phyloP scores from a whole-genome alignment of 2,113 vertebrate genomes.

The Plotosus lineatus region DNA sequence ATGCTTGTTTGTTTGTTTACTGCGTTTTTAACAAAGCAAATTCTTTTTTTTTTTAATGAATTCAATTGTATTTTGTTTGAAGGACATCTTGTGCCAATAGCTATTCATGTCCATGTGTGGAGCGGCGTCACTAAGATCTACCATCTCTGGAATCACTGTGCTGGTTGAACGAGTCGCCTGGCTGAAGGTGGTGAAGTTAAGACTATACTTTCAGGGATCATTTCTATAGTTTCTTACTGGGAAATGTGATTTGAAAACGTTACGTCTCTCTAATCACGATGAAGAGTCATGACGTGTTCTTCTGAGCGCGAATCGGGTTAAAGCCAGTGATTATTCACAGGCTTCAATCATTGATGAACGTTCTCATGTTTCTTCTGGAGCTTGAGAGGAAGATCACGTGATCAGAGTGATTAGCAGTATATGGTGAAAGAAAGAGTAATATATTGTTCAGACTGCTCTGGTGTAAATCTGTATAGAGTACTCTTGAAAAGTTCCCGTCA shows the following conservation, averaged over 20 bases:
- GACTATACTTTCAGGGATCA: conserved; percentile 76
- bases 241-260: conserved; percentile 65
- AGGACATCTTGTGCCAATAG: no score
- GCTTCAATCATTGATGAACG: neutral
- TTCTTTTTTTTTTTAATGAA: neutral
- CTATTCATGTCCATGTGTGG: neutral
- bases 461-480: no score
- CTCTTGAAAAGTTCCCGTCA: no score
- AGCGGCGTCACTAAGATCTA: neutral
- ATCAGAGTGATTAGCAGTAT: conserved; percentile 2
- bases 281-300: neutral
- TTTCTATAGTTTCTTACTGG: conserved; percentile 68
- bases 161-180: neutral
- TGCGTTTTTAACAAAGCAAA: neutral
- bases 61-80: neutral
- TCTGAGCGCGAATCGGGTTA: conserved; percentile 2
- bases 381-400: neutral
- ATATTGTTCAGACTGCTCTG: no score
- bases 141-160: neutral
- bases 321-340: neutral
- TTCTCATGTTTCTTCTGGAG: neutral
- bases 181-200: accelerated
- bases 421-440: no score
- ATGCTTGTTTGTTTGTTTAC: neutral
- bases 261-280: conserved; percentile 17